A percentile compares a stretch with the other conserved stretches of the same genome.
Evolutionary conservation across 2,888 invertebrate genomes (phyloP).

Genomic region (Xanthorhoe spadicearia): DNA sequence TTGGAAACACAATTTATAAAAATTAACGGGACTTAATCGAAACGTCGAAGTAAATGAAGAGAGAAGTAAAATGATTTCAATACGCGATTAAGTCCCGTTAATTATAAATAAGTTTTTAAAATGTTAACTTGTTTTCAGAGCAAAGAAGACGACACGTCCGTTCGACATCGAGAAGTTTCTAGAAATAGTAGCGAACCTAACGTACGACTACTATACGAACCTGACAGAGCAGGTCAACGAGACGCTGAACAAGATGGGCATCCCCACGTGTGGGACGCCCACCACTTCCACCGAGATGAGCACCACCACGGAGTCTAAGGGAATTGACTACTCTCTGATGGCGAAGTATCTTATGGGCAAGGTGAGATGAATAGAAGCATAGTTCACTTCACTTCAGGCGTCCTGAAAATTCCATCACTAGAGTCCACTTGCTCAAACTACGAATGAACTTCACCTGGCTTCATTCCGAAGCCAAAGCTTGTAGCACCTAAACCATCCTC

Average conservation of each 20-base stretch:
- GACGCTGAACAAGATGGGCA: conserved; percentile 47
- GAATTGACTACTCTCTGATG: conserved; percentile 21
- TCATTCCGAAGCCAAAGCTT: too few species aligned
- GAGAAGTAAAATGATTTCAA: too few species aligned
- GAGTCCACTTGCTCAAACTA: too few species aligned
- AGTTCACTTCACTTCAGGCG: too few species aligned
- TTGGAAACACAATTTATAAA: too few species aligned
- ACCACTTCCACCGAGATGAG: conserved; percentile 26
- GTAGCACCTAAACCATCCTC: too few species aligned
- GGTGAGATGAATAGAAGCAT: background rate
- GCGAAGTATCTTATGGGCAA: conserved; percentile 1
- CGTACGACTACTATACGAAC: conserved; percentile 60
- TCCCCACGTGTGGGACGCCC: conserved; percentile 53
- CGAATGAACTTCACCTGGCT: too few species aligned
- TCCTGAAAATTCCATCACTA: too few species aligned
- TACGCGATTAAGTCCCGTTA: too few species aligned
- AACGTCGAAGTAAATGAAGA: too few species aligned
- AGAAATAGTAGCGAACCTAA: conserved; percentile 53
- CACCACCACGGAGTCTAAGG: conserved; percentile 22
- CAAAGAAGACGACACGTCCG: background rate
- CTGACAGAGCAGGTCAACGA: conserved; percentile 55
- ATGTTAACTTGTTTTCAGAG: background rate
- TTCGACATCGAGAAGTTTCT: conserved; percentile 55
- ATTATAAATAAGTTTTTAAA: too few species aligned
- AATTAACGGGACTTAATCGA: too few species aligned